These are phyloP conservation scores for Listronotus oregonensis DNA, from an alignment of 1,140 invertebrate genomes.

Conservation along the genomic window DNA sequence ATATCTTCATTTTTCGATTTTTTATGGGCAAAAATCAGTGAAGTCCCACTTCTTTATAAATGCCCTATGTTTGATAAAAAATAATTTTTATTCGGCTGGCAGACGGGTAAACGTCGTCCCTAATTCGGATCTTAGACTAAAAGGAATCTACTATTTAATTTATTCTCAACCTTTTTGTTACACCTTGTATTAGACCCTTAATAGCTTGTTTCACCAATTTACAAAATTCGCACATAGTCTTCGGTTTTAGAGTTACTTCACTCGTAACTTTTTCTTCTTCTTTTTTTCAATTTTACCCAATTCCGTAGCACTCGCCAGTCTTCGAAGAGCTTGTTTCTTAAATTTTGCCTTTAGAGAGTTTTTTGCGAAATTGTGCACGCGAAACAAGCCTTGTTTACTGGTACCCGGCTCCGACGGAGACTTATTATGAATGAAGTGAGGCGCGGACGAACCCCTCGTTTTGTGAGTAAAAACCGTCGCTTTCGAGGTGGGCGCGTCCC, in stretches of 20 bases:
- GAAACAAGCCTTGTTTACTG: conserved; percentile 39
- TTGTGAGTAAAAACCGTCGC: conserved; percentile 48
- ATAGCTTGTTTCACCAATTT: neutral
- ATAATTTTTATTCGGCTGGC: too few relatives aligned
- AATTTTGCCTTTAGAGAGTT: conserved; percentile 28
- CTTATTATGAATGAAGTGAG: conserved; percentile 25
- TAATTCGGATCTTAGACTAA: too few relatives aligned
- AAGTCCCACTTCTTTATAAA: too few relatives aligned
- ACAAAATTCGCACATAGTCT: neutral
- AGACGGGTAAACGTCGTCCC: too few relatives aligned
- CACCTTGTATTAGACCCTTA: too few relatives aligned
- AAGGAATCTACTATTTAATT: too few relatives aligned
- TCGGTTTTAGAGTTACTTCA: conserved; percentile 29
- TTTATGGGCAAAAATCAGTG: too few relatives aligned
- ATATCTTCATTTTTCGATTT: too few relatives aligned
- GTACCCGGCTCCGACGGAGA: conserved; percentile 39
- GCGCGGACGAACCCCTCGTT: conserved; percentile 21
- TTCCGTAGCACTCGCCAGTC: conserved; percentile 41
- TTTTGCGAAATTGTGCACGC: conserved; percentile 49
- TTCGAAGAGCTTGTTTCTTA: conserved; percentile 46
- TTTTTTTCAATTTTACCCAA: conserved; percentile 46
- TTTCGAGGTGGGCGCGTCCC: conserved; percentile 41
- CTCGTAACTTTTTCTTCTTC: conserved; percentile 48
- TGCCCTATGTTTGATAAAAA: too few relatives aligned
- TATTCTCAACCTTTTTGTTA: too few relatives aligned